Evolutionary conservation across 1,140 invertebrate species (phyloP), one percentile per base, ranked within the genome.

Genomic region (Triops longicaudatus): DNA sequence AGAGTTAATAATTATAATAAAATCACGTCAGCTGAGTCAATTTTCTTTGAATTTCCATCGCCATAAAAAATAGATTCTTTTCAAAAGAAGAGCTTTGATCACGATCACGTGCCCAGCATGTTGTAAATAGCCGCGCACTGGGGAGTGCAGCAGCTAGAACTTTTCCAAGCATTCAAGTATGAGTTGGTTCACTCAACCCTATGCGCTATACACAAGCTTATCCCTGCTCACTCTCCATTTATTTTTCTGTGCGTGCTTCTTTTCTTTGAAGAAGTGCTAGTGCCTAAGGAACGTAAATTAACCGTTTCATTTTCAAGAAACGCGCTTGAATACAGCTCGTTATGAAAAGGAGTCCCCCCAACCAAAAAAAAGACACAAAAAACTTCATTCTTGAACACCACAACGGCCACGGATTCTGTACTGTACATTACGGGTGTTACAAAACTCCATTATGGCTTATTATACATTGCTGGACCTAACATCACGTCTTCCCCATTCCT

Each of bases 81-180:
- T 63, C 22, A n/a, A n/a, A 14, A 63, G 50, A 22, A 10, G 6
- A 9, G 50, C 14, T 63, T 63, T 63, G 50, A 63, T 63, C 50
- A 63, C 50, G 50, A 63, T 63, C 50, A 63, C 50, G 50, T 63
- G 50, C 50, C 50, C 50, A 63, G 50, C 50, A 63, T 63, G 50
- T 63, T 63, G 50, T 63, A 63, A 63, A 63, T 63, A 63, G 50
- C 10, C n/a, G 50, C 50, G 50, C 50, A 63, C 50, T 63, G 50
- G 50, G 50, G 50, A 63, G 50, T 63, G 17, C 50, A 63, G 17
- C 50, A 37, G 31, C 31, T 2, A 37, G 7, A 7, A 37, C 7
- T 37, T 37, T 63, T 63, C 22, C 50, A 5, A 63, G 50, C 50
- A 63, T 63, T 44, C 43, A 44, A 44, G 6, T 37, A 63, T 1